Conservation (phyloP, 1,140 invertebrate species). For the Caenorhabditis briggsae region DNA sequence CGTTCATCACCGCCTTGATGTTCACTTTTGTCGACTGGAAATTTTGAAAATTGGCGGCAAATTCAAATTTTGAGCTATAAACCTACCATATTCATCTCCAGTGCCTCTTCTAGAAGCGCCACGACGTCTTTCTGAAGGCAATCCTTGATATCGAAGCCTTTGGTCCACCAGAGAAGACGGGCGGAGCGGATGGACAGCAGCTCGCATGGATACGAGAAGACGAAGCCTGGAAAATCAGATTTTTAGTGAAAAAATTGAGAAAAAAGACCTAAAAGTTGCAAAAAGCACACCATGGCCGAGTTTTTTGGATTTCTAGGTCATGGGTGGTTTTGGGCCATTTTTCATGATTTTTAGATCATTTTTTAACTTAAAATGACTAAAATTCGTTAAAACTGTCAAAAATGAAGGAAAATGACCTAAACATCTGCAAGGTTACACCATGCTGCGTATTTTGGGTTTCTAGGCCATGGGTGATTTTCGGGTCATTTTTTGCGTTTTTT, state of each 20-base stretch:
- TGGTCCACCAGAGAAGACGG: constrained; percentile 77
- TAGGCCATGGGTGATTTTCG: background rate
- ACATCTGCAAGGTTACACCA: too few species aligned
- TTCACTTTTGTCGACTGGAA: constrained; percentile 75
- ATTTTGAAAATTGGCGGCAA: background rate
- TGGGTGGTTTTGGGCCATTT: too few species aligned
- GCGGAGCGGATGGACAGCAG: constrained; percentile 76
- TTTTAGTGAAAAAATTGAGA: background rate
- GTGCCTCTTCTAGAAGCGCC: constrained; percentile 73
- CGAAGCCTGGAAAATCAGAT: constrained; percentile 69
- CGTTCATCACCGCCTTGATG: constrained; percentile 78
- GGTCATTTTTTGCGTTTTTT: background rate
- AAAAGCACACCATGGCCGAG: too few species aligned
- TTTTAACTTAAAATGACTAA: too few species aligned
- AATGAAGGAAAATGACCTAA: background rate
- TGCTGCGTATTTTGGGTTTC: background rate
- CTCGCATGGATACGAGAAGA: constrained; percentile 78
- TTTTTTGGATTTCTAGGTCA: too few species aligned
- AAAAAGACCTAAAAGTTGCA: too few species aligned
- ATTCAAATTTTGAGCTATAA: background rate
- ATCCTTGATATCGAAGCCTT: constrained; percentile 77
- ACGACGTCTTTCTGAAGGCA: constrained; percentile 77
- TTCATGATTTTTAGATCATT: too few species aligned
- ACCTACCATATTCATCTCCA: constrained; percentile 77
- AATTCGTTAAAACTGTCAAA: background rate